Conservation (phyloP, 2,113 vertebrate genomes). For the Rafetus swinhoei region DNA sequence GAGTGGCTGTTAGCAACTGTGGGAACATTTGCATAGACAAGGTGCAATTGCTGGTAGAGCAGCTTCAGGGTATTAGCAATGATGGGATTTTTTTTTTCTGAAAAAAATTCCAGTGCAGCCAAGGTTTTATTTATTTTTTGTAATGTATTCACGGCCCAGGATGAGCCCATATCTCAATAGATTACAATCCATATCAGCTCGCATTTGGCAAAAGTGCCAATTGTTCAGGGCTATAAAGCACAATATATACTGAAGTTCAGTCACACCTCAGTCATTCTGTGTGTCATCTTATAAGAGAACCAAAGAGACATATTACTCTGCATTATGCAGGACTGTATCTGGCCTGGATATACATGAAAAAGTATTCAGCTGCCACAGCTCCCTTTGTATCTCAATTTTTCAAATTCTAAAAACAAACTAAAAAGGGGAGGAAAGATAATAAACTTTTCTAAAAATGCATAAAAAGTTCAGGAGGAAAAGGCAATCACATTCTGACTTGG, state of each 20-base stretch:
- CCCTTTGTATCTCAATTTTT: conserved; percentile 61
- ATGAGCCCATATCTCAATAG: conserved; percentile 50
- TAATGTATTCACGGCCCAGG: conserved; percentile 11
- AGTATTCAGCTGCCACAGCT: conserved; percentile 66
- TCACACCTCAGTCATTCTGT: conserved; percentile 62
- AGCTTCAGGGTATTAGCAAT: conserved; percentile 16
- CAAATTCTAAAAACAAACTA: conserved; percentile 68
- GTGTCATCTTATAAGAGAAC: conserved; percentile 68
- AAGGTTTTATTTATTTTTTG: conserved; percentile 54
- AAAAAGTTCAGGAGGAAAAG: conserved; percentile 45
- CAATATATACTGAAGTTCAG: conserved; percentile 62
- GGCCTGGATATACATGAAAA: conserved; percentile 70
- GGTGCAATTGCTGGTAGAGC: neutral
- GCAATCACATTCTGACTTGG: conserved; percentile 24
- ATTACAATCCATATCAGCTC: conserved; percentile 51
- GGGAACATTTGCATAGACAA: neutral
- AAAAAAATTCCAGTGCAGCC: conserved; percentile 16
- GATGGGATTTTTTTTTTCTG: neutral
- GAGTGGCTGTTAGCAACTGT: neutral
- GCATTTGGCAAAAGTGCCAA: conserved; percentile 54
- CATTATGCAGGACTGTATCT: conserved; percentile 69
- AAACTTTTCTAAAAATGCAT: conserved; percentile 46
- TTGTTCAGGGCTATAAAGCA: conserved; percentile 64
- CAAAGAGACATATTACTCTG: conserved; percentile 63
- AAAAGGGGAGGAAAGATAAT: conserved; percentile 51